phyloP scores from a whole-genome alignment of 2,888 invertebrate genomes.

The Dryomyza anilis region DNA sequence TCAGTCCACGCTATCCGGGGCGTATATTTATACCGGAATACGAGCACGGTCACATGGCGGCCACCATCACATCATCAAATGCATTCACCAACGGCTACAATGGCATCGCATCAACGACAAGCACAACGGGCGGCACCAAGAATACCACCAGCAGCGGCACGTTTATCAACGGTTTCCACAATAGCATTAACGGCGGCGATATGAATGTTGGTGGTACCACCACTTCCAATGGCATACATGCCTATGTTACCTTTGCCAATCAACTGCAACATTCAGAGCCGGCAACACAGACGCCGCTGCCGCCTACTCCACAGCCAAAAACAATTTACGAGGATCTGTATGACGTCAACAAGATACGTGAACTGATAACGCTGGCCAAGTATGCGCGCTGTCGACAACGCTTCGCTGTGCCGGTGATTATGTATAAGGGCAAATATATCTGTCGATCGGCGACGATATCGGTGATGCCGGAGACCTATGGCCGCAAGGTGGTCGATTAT shows the following conservation, averaged over 20 bases:
- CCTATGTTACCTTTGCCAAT: conserved; percentile 53
- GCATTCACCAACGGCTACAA: conserved; percentile 31
- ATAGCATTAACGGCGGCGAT: conserved; percentile 21
- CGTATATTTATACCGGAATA: conserved; percentile 70
- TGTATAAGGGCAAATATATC: conserved; percentile 74
- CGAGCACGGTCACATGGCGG: conserved; percentile 58
- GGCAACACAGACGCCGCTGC: conserved; percentile 39
- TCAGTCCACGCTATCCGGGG: conserved; percentile 75
- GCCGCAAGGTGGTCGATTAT: conserved; percentile 68
- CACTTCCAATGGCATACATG: conserved; percentile 43
- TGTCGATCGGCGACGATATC: conserved; percentile 78
- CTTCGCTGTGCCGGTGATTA: conserved; percentile 78
- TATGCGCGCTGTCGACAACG: conserved; percentile 76
- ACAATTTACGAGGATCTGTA: conserved; percentile 68
- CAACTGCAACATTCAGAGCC: conserved; percentile 35
- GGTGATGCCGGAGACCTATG: conserved; percentile 75
- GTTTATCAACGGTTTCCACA: conserved; percentile 29
- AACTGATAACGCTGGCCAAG: conserved; percentile 70
- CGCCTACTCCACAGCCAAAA: conserved; percentile 37
- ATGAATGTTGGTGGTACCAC: too few relatives aligned
- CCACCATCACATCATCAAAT: conserved; percentile 27
- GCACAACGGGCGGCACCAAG: conserved; percentile 34
- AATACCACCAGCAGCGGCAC: conserved; percentile 37
- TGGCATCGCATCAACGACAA: conserved; percentile 27
- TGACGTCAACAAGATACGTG: conserved; percentile 67